A percentile compares a stretch with the other conserved stretches of the same genome.
Conservation (phyloP, 2,797 vertebrate species). For the Etheostoma nigrum region DNA sequence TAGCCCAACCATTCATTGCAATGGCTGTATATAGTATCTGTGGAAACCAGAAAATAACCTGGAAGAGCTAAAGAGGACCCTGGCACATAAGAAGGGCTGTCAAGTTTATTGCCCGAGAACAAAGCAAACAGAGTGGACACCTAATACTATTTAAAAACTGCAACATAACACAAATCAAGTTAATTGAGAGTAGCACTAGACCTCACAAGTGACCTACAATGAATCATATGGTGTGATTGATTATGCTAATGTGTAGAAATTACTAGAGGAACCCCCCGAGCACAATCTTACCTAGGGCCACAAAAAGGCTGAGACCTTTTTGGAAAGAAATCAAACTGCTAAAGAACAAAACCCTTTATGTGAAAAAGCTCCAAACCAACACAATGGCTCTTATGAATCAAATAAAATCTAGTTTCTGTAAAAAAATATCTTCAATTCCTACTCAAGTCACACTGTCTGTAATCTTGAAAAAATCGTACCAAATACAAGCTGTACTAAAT, state of each 20-base stretch:
- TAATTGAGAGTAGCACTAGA: constrained; percentile 2
- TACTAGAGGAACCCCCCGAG: not conserved
- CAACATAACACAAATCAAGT: not conserved
- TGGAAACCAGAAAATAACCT: constrained; percentile 59
- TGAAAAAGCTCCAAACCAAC: not conserved
- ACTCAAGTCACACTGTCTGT: not conserved
- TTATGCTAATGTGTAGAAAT: not conserved
- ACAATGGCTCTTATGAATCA: not conserved
- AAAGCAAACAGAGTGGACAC: constrained; percentile 15
- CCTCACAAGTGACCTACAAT: not conserved
- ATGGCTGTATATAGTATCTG: constrained; percentile 42
- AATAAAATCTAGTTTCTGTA: not conserved
- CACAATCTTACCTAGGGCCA: not conserved
- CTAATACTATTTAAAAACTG: not conserved
- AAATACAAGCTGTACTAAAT: not conserved
- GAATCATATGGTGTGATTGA: not conserved
- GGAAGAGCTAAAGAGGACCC: constrained; percentile 19
- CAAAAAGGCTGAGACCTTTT: not conserved
- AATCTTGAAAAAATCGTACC: not conserved
- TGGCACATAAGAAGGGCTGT: constrained; percentile 11
- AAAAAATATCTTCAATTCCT: not conserved
- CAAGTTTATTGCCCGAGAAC: constrained; percentile 8
- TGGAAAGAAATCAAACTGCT: not conserved
- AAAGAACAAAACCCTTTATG: not conserved
- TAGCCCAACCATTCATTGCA: constrained; percentile 9